Conservation (phyloP, 2,797 vertebrate genomes). For the Sebastes jordani region DNA sequence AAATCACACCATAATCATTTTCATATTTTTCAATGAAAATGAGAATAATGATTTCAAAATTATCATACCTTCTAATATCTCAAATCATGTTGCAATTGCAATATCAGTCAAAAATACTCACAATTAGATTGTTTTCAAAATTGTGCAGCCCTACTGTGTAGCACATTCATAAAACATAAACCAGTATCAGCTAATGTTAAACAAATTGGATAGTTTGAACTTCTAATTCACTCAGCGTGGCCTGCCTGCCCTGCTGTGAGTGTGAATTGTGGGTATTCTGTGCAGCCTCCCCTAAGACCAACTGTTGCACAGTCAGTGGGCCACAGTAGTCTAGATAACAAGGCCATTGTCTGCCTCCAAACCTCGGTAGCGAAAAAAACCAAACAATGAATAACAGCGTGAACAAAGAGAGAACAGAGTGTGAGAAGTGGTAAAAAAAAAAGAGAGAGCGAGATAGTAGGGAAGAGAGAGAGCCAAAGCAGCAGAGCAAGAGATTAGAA, state of each 20-base stretch:
- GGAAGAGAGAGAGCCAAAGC: constrained; percentile 39
- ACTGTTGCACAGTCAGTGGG: constrained; percentile 66
- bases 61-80: too few relatives aligned
- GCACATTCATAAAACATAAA: constrained; percentile 1
- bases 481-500: constrained; percentile 36
- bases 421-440: constrained; percentile 41
- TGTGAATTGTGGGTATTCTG: constrained; percentile 42
- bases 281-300: constrained; percentile 42
- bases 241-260: constrained; percentile 31
- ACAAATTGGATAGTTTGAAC: constrained; percentile 21
- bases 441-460: not conserved
- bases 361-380: constrained; percentile 59
- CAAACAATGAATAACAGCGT: constrained; percentile 70
- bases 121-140: too few relatives aligned
- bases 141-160: not conserved
- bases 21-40: too few relatives aligned
- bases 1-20: too few relatives aligned
- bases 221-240: constrained; percentile 6
- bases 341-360: constrained; percentile 66
- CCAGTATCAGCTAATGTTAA: not conserved
- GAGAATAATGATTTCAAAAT: too few relatives aligned
- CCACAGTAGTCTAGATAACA: constrained; percentile 63
- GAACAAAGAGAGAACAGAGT: constrained; percentile 65
- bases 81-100: too few relatives aligned
- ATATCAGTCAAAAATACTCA: too few relatives aligned